Evolutionary conservation across 2,113 vertebrate genomes (phyloP).

Genomic region (Alligator sinensis): DNA sequence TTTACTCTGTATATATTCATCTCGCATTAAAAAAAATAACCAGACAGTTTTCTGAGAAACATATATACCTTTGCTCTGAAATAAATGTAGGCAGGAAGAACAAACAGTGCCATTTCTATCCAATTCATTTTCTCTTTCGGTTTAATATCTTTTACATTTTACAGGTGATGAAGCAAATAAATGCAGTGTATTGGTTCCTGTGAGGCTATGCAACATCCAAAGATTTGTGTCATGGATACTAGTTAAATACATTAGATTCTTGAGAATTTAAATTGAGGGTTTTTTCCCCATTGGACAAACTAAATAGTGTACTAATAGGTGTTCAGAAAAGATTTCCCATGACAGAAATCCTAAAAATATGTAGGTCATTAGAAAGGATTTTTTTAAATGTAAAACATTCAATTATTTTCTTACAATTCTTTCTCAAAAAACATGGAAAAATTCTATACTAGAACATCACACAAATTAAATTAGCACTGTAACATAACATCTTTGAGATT

Average conservation of each 20-base stretch:
- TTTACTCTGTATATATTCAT: background rate
- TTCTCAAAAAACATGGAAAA: slow-evolving; percentile 2
- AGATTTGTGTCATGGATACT: background rate
- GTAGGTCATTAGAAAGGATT: background rate
- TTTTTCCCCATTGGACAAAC: background rate
- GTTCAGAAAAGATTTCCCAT: background rate
- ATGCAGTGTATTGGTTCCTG: background rate
- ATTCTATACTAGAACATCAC: background rate
- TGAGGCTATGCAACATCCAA: background rate
- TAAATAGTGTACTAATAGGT: background rate
- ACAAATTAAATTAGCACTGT: slow-evolving; percentile 14
- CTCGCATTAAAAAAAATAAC: background rate
- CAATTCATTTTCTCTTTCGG: background rate
- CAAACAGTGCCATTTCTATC: background rate
- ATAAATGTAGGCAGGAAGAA: background rate
- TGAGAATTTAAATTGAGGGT: background rate
- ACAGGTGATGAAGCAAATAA: background rate
- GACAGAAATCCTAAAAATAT: background rate
- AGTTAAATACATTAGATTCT: background rate
- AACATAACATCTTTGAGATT: slow-evolving; percentile 42
- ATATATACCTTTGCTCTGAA: background rate
- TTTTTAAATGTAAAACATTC: background rate
- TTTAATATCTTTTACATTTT: background rate
- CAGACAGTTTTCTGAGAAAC: background rate
- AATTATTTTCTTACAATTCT: background rate